Conservation (phyloP, 53 echinoderm and acorn worm genomes). For the Crossaster papposus region DNA sequence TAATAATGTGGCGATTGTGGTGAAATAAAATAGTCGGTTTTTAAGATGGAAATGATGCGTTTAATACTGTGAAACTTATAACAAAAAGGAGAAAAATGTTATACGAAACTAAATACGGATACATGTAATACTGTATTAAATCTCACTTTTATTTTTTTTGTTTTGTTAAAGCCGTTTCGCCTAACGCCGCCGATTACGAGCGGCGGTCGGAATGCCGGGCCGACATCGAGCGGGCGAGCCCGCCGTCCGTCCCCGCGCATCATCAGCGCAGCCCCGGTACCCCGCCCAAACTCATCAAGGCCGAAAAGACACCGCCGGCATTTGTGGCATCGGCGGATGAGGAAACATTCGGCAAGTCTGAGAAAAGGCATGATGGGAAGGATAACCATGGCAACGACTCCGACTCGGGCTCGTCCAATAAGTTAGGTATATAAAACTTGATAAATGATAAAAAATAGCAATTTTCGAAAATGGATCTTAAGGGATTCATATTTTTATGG, state of each 20-base stretch:
- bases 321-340: neutral
- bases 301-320: slow-evolving; percentile 26
- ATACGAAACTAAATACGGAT: too few species aligned
- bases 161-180: slow-evolving; percentile 15
- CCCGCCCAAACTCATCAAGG: slow-evolving; percentile 51
- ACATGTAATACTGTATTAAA: too few species aligned
- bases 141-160: neutral
- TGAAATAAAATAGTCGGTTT: too few species aligned
- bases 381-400: slow-evolving; percentile 48
- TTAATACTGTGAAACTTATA: too few species aligned
- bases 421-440: too few species aligned
- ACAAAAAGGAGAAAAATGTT: too few species aligned
- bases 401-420: slow-evolving; percentile 50
- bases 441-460: too few species aligned
- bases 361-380: neutral
- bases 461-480: too few species aligned
- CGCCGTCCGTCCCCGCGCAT: slow-evolving; percentile 15
- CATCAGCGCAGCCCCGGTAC: slow-evolving; percentile 29
- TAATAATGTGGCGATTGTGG: too few species aligned
- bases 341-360: slow-evolving; percentile 14
- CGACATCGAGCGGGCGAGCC: slow-evolving; percentile 31
- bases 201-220: slow-evolving; percentile 28
- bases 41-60: too few species aligned
- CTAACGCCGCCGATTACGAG: slow-evolving; percentile 10
- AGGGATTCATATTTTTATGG: too few species aligned